Evolutionary conservation across 2,113 vertebrate genomes (phyloP).

Genomic region (Dicrurus megarhynchus): DNA sequence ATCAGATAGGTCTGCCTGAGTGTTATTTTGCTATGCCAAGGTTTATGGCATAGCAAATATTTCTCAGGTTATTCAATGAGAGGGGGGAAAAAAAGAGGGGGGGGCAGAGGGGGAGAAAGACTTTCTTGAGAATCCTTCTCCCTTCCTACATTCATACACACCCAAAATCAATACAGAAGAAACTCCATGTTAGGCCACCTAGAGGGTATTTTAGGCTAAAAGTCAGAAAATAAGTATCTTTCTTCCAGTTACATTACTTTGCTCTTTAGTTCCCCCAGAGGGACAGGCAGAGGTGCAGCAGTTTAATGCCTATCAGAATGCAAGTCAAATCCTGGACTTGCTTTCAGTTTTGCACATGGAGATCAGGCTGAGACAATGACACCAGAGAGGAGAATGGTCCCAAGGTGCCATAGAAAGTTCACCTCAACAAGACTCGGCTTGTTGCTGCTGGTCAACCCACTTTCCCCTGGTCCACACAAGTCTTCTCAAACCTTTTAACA

Average conservation of each 20-base stretch:
- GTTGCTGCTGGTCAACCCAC: neutral
- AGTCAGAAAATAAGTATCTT: neutral
- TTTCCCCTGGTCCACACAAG: accelerated
- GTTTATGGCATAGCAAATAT: too few relatives aligned
- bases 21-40: neutral
- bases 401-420: neutral
- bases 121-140: neutral
- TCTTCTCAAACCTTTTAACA: neutral
- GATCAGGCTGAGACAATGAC: neutral
- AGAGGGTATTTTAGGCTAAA: neutral
- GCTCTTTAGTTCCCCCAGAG: neutral
- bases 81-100: accelerated
- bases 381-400: neutral
- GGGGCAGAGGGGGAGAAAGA: accelerated
- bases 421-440: neutral
- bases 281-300: neutral
- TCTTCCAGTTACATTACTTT: neutral
- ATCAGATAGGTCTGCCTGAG: neutral
- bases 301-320: neutral
- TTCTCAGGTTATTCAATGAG: neutral
- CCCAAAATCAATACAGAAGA: neutral
- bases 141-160: neutral
- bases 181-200: neutral
- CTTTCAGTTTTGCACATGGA: neutral
- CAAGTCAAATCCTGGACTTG: neutral